phyloP scores from a whole-genome alignment of 2,888 invertebrate genomes.

The Lasioglossum figueresi region DNA sequence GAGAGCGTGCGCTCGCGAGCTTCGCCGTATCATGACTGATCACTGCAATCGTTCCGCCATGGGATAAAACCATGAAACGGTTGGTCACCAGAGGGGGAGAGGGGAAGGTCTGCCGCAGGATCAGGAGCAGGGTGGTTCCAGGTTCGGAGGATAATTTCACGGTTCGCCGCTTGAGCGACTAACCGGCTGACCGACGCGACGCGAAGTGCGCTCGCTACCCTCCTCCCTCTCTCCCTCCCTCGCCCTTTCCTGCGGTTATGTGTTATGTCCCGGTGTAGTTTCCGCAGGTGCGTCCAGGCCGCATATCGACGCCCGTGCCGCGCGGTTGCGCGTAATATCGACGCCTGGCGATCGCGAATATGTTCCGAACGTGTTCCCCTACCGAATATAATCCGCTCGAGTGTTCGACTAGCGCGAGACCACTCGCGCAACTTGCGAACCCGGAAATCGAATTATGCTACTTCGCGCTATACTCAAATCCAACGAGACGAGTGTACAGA shows the following conservation, averaged over 20 bases:
- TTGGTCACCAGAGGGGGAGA: neutral
- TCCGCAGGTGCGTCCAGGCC: slow-evolving; percentile 44
- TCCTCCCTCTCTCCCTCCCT: neutral
- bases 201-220: slow-evolving; percentile 10
- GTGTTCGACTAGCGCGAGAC: neutral
- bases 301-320: slow-evolving; percentile 19
- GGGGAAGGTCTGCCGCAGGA: slow-evolving; percentile 1
- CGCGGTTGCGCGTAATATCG: slow-evolving; percentile 9
- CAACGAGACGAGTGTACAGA: no score
- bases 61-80: slow-evolving; percentile 63
- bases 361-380: neutral
- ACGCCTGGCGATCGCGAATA: neutral
- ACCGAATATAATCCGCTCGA: neutral
- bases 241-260: neutral
- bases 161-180: slow-evolving; percentile 80
- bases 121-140: slow-evolving; percentile 66
- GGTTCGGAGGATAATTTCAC: slow-evolving; percentile 81
- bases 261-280: slow-evolving; percentile 45
- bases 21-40: slow-evolving; percentile 46
- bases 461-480: no score
- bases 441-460: neutral
- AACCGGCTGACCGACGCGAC: slow-evolving; percentile 74
- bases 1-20: slow-evolving; percentile 6
- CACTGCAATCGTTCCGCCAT: slow-evolving; percentile 58
- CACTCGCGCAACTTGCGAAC: neutral